A percentile compares a stretch with the other conserved stretches of the same genome.
Conservation (phyloP, 2,113 vertebrate species). For the Lepidothrix coronata region DNA sequence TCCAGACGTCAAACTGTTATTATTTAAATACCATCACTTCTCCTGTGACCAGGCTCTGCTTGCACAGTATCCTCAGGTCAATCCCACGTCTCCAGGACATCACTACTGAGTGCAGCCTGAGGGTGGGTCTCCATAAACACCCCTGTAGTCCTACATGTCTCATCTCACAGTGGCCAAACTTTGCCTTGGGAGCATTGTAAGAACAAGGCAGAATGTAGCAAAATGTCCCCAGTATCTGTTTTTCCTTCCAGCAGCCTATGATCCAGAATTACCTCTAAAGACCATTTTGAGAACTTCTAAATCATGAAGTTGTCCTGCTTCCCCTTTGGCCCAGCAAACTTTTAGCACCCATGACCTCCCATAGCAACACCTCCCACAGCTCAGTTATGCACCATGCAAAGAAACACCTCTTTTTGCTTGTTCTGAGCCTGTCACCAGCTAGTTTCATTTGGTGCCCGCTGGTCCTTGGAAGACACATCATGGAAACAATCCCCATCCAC, state of each 20-base stretch:
- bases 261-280: background rate
- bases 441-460: background rate
- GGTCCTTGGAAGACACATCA: background rate
- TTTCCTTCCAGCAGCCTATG: background rate
- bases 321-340: background rate
- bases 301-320: background rate
- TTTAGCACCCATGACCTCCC: background rate
- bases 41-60: background rate
- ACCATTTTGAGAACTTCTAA: background rate
- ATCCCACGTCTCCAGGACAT: background rate
- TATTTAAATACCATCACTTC: background rate
- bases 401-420: background rate
- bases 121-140: background rate
- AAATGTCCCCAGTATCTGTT: background rate
- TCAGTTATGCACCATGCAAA: accelerated
- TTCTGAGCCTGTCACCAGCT: background rate
- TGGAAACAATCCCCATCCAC: background rate
- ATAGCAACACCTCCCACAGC: background rate
- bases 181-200: background rate
- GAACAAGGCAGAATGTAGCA: background rate
- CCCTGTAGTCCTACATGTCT: background rate
- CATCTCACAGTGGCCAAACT: background rate
- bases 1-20: background rate
- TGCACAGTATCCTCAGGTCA: background rate
- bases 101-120: accelerated